These are phyloP conservation scores for Zophobas morio DNA, from an alignment of 1,140 invertebrate species.

Conservation along the genomic window DNA sequence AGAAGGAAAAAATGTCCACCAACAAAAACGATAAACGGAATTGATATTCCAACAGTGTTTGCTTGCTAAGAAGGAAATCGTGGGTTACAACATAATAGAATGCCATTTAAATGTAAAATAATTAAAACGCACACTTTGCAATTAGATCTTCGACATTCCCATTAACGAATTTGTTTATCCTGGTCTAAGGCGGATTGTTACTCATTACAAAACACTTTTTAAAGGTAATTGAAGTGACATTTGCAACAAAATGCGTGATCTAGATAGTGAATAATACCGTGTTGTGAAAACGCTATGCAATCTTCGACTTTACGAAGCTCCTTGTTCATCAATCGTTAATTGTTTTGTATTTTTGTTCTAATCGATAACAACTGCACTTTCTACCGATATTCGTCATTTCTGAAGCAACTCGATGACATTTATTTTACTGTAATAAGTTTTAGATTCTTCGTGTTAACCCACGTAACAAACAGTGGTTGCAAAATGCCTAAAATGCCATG, in stretches of 20 bases:
- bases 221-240: constrained; percentile 36
- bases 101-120: constrained; percentile 41
- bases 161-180: not conserved
- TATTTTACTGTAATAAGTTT: constrained; percentile 37
- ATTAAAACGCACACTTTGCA: constrained; percentile 34
- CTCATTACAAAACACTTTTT: constrained; percentile 15
- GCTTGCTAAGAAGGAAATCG: constrained; percentile 20
- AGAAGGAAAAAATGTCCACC: not conserved
- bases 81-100: constrained; percentile 21
- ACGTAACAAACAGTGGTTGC: constrained; percentile 33
- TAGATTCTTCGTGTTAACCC: constrained; percentile 34
- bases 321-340: constrained; percentile 17
- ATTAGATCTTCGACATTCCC: not conserved
- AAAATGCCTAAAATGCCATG: constrained; percentile 41
- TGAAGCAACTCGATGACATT: constrained; percentile 34
- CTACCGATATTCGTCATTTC: constrained; percentile 8
- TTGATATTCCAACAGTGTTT: not conserved
- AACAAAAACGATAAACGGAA: not conserved
- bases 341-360: constrained; percentile 23
- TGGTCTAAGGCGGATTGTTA: not conserved
- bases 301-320: constrained; percentile 18
- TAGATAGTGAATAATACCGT: constrained; percentile 25
- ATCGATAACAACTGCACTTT: constrained; percentile 19
- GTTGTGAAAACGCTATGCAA: constrained; percentile 21
- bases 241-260: constrained; percentile 38